Evolutionary conservation across 1,140 invertebrate genomes (phyloP).

Genomic region (Potamilus streckersoni): DNA sequence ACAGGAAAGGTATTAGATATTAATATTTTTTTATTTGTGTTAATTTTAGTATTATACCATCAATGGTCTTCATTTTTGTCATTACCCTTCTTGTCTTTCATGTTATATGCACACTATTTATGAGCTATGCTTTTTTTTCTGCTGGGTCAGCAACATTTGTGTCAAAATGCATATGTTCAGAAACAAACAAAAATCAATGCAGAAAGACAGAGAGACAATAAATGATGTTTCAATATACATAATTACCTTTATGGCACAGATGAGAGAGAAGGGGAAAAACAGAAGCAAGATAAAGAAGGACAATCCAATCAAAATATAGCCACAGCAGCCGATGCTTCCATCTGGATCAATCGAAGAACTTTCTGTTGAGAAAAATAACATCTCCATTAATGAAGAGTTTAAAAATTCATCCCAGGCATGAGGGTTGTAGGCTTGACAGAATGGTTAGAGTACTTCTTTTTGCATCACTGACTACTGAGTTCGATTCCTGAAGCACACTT

Average conservation of each 20-base stretch:
- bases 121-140: not conserved
- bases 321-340: conserved; percentile 6
- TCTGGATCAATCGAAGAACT: no score
- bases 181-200: not conserved
- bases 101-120: not conserved
- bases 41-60: no score
- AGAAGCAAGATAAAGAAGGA: conserved; percentile 6
- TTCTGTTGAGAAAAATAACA: no score
- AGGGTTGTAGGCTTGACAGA: no score
- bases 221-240: not conserved
- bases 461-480: no score
- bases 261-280: conserved; percentile 17
- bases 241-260: conserved; percentile 17
- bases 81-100: not conserved
- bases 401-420: no score
- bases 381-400: no score
- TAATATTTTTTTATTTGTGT: no score
- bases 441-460: no score
- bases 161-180: not conserved
- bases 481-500: no score
- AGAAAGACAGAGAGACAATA: not conserved
- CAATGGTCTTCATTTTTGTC: not conserved
- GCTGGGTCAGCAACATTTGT: no score
- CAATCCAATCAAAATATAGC: conserved; percentile 14
- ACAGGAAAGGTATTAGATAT: no score